A percentile compares a stretch with the other conserved stretches of the same genome.
phyloP scores from a whole-genome alignment of 2,888 invertebrate species.

The Coecobrya sp. region DNA sequence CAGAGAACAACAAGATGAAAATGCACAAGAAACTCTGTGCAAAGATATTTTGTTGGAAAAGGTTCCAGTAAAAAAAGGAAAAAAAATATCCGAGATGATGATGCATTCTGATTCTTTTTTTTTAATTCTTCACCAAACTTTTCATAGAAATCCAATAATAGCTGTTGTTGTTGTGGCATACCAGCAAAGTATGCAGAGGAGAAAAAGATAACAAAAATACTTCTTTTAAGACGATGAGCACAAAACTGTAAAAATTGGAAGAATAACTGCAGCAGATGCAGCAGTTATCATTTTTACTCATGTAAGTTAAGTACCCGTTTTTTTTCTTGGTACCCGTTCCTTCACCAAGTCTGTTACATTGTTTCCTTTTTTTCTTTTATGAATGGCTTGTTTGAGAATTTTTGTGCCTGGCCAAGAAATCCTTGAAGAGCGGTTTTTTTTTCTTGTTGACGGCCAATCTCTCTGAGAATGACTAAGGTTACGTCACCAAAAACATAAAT shows the following conservation, averaged over 20 bases:
- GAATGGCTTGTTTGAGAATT: constrained; percentile 20
- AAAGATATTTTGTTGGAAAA: too few species aligned
- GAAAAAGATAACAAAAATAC: background rate
- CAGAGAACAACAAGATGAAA: background rate
- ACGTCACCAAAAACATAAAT: background rate
- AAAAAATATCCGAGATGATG: constrained; percentile 23
- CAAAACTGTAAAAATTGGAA: background rate
- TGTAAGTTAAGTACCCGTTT: background rate
- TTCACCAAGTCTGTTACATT: too few species aligned
- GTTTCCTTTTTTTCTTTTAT: background rate
- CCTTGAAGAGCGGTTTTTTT: constrained; percentile 31
- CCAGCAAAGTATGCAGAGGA: background rate
- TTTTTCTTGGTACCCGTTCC: too few species aligned
- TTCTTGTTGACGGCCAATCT: background rate
- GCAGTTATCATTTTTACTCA: background rate
- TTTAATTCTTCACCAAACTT: constrained; percentile 35
- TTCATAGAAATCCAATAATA: constrained; percentile 44
- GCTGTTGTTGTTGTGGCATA: constrained; percentile 42
- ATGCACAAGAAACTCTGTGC: background rate
- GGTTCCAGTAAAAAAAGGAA: constrained; percentile 22
- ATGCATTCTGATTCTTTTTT: constrained; percentile 34
- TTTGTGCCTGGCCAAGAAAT: too few species aligned
- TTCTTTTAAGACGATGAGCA: background rate
- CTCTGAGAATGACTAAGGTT: constrained; percentile 27
- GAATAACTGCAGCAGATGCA: constrained; percentile 3